Conservation (phyloP, 37 sponge, comb jelly and placozoan species). For the Beroe forskalii region DNA sequence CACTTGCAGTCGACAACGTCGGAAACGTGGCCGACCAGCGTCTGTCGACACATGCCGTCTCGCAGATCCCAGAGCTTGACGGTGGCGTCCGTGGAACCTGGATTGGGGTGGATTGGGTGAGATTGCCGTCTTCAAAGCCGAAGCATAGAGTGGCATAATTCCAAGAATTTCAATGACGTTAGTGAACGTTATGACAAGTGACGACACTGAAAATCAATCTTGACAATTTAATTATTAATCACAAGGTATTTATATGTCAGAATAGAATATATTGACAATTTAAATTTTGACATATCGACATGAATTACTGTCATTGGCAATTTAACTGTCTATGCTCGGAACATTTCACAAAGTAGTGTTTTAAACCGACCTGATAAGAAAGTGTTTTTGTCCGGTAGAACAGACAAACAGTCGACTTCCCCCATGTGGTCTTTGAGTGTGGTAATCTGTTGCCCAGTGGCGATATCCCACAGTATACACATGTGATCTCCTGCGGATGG, state of each 20-base stretch:
- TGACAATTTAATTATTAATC: no score
- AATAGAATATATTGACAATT: no score
- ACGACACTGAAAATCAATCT: no score
- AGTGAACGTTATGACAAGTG: no score
- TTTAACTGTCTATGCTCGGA: no score
- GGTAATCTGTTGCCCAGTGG: constrained; percentile 24
- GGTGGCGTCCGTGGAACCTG: constrained; percentile 38
- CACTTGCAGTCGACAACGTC: constrained; percentile 51
- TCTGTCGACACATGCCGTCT: constrained; percentile 26
- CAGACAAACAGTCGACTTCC: constrained; percentile 11
- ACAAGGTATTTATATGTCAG: no score
- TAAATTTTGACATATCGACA: no score
- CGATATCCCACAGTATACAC: constrained; percentile 53
- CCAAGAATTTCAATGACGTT: no score
- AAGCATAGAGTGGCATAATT: no score
- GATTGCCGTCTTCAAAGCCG: no score
- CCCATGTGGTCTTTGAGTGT: constrained; percentile 8
- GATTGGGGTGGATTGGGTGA: neutral
- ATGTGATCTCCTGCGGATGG: constrained; percentile 46
- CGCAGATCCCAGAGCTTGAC: constrained; percentile 46
- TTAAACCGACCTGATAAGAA: constrained; percentile 52
- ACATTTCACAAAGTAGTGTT: no score
- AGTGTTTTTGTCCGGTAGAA: constrained; percentile 50
- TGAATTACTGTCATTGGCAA: no score
- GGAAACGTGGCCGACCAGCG: constrained; percentile 9